These are phyloP conservation scores for Meta bourneti DNA, from an alignment of 2,888 invertebrate species.

Conservation along the genomic window DNA sequence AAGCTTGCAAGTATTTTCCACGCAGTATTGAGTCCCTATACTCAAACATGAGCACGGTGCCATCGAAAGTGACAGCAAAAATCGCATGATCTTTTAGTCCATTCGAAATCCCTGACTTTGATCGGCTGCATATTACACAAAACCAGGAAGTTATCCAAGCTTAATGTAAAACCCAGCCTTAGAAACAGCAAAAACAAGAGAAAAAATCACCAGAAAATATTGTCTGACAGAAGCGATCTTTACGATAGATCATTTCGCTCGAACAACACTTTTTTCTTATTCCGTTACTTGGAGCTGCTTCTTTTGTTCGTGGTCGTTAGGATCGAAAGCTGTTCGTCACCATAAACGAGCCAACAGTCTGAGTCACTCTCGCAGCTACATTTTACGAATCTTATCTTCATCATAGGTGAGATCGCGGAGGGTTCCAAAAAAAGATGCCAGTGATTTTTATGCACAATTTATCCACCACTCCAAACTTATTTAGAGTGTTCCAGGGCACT, in stretches of 20 bases:
- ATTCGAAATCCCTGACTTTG: conserved; percentile 7
- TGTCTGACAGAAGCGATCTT: conserved; percentile 43
- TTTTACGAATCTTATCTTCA: conserved; percentile 37
- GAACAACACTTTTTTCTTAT: conserved; percentile 21
- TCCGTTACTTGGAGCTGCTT: not conserved
- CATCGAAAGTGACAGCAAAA: conserved; percentile 35
- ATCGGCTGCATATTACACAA: not conserved
- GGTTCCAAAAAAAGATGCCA: not conserved
- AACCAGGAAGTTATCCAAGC: conserved; percentile 34
- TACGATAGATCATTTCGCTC: conserved; percentile 41
- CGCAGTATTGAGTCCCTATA: not conserved
- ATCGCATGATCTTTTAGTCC: conserved; percentile 39
- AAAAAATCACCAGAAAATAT: conserved; percentile 4
- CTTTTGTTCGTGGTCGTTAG: conserved; percentile 45
- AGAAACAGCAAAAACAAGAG: not conserved
- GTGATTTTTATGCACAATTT: conserved; percentile 33
- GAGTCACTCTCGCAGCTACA: conserved; percentile 1
- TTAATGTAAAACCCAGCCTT: conserved; percentile 29
- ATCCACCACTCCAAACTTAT: conserved; percentile 2
- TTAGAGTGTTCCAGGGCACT: not conserved
- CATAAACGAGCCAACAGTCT: conserved; percentile 7
- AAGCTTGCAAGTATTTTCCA: not conserved
- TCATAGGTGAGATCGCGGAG: conserved; percentile 14
- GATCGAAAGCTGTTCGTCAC: conserved; percentile 28
- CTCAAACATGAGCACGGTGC: not conserved